These are phyloP conservation scores for Hetaerina americana DNA, from an alignment of 1,140 invertebrate species.

Conservation along the genomic window DNA sequence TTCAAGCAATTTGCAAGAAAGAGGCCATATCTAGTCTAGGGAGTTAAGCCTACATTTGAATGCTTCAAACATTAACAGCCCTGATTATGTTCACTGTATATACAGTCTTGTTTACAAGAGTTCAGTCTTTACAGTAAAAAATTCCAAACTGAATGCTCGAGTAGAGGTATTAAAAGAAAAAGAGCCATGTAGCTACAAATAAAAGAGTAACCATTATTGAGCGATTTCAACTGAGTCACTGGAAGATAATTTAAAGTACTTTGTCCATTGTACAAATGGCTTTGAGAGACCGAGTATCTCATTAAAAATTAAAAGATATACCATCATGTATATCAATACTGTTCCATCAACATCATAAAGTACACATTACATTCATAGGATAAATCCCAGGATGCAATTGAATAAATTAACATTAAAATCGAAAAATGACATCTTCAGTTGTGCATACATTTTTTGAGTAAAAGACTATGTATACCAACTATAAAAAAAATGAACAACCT, in stretches of 20 bases:
- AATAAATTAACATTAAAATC: background rate
- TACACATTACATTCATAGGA: background rate
- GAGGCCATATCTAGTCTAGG: background rate
- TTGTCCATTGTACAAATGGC: background rate
- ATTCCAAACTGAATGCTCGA: background rate
- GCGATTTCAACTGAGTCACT: background rate
- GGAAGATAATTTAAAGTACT: background rate
- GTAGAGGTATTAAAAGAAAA: background rate
- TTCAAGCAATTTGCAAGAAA: background rate
- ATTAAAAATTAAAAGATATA: background rate
- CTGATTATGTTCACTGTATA: background rate
- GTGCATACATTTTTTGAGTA: background rate
- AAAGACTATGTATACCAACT: background rate
- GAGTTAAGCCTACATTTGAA: background rate
- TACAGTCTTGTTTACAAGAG: background rate
- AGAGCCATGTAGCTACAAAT: background rate
- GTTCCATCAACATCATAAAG: background rate
- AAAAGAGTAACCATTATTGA: background rate
- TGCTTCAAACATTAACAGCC: background rate
- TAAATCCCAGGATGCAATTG: background rate
- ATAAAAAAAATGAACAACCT: background rate
- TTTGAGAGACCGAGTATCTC: background rate
- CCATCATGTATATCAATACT: background rate
- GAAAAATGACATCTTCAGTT: background rate
- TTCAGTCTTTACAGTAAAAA: background rate